Evolutionary conservation across 2,797 vertebrate species (phyloP), one percentile per base, ranked within the genome.

Genomic region (Mastacembelus armatus): DNA sequence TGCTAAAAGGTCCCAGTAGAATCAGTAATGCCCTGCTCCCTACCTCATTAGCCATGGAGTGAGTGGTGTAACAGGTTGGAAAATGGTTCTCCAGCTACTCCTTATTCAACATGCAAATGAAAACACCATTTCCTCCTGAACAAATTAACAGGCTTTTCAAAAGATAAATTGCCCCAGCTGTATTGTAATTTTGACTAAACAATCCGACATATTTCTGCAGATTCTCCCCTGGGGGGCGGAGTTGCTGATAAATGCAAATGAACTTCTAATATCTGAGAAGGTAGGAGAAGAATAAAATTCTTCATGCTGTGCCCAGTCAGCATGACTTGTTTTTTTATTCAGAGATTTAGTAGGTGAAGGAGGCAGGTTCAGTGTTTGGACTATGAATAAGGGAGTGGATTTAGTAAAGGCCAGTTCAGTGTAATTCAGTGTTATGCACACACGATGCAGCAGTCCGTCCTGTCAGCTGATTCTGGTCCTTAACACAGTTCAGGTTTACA

Each of bases 151-250:
- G 82, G 88, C 89, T 91, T 92, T 93, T 92, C 83, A 92, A 84
- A 91, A 91, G 91, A 94, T 93, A 93, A 93, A 94, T 89, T 88
- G 88, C 88, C 91, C 91, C 90, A 82, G 90, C 89, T 91, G 92
- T 77, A 92, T 91, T 92, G 86, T 90, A 92, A 91, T 90, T 93
- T 89, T 88, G 85, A 90, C 89, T 92, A 88, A 93, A 93, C 89
- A 93, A 86, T 90, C 87, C 80, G 33, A 89, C 90, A 86, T 84
- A 77, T 90, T 91, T 88, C 67, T 69, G 33, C 66, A 78, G 62
- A 88, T 77, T 77, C 80, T 85, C 81, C 62, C 86, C 79, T 44
- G 11, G 4, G 81, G 88, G 76, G 66, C 57, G 12, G 60, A 52
- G 78, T 77, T 91, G 80, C 85, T 92, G 88, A 90, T 92, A 83